Percentiles rank a stretch among this genome's conserved stretches.
Conservation (phyloP, 2,113 vertebrate species). For the Plotosus lineatus region DNA sequence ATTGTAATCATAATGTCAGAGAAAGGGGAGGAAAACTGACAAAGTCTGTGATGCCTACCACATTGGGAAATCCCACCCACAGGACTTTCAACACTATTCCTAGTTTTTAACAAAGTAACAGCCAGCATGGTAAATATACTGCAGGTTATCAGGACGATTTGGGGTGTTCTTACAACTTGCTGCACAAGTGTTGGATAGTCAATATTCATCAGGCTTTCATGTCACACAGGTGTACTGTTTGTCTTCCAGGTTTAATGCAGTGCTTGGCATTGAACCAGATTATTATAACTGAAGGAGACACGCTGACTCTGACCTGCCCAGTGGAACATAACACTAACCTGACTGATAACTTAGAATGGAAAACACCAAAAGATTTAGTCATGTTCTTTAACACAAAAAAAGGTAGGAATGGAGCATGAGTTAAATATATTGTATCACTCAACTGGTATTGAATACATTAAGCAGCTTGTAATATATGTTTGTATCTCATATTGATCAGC, state of each 20-base stretch:
- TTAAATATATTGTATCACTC: neutral
- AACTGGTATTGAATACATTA: neutral
- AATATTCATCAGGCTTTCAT: neutral
- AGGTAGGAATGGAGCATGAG: constrained; percentile 55
- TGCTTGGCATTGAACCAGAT: constrained; percentile 49
- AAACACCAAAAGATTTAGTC: constrained; percentile 56
- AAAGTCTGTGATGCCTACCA: no score
- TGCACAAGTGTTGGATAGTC: neutral
- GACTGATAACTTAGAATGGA: constrained; percentile 63
- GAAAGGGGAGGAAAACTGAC: no score
- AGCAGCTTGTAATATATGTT: neutral
- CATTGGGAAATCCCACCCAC: no score
- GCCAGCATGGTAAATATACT: neutral
- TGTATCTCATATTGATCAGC: constrained; percentile 27
- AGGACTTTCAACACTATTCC: no score
- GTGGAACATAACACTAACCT: constrained; percentile 2
- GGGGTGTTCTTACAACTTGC: neutral
- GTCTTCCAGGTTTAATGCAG: constrained; percentile 54
- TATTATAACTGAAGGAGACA: constrained; percentile 61
- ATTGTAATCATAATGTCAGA: no score
- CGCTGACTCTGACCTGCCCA: constrained; percentile 62
- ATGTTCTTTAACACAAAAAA: constrained; percentile 61
- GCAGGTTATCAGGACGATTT: neutral
- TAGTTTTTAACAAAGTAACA: neutral
- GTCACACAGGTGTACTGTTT: constrained; percentile 4